A percentile compares a stretch with the other conserved stretches of the same genome.
Conservation (phyloP, 35 echinoderm and acorn worm species). For the Amphiura filiformis region DNA sequence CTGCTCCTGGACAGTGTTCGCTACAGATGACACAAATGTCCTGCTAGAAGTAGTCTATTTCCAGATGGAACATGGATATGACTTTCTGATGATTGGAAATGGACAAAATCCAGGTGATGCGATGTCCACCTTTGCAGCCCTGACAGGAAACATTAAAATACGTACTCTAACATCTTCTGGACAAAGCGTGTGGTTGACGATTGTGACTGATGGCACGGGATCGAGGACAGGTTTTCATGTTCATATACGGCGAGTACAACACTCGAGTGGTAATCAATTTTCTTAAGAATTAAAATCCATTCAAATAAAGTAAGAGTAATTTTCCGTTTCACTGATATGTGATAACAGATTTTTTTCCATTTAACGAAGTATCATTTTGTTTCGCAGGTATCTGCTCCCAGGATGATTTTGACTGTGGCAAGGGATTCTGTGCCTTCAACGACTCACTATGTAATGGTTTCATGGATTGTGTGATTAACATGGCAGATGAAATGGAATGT, state of each 20-base stretch:
- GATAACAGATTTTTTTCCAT: too few species aligned
- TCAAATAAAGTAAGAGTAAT: too few species aligned
- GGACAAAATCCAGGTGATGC: not conserved
- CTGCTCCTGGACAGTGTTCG: not conserved
- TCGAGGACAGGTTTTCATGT: not conserved
- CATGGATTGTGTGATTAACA: not conserved
- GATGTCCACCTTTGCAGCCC: not conserved
- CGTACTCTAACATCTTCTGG: not conserved
- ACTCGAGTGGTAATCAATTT: not conserved
- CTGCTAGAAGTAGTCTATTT: not conserved
- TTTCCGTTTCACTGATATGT: too few species aligned
- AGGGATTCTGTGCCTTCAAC: not conserved
- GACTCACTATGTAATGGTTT: not conserved
- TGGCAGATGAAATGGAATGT: not conserved
- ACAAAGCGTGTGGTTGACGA: not conserved
- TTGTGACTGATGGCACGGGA: not conserved
- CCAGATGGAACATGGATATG: not conserved
- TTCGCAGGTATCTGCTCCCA: not conserved
- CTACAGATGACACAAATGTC: not conserved
- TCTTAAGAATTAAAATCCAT: too few species aligned
- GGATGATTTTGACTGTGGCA: not conserved
- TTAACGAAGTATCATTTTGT: not conserved
- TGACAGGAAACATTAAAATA: not conserved
- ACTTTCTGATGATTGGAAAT: not conserved
- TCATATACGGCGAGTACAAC: not conserved